These are phyloP conservation scores for Coranthus polyacanthus DNA, from an alignment of 2,797 vertebrate genomes.

Conservation along the genomic window DNA sequence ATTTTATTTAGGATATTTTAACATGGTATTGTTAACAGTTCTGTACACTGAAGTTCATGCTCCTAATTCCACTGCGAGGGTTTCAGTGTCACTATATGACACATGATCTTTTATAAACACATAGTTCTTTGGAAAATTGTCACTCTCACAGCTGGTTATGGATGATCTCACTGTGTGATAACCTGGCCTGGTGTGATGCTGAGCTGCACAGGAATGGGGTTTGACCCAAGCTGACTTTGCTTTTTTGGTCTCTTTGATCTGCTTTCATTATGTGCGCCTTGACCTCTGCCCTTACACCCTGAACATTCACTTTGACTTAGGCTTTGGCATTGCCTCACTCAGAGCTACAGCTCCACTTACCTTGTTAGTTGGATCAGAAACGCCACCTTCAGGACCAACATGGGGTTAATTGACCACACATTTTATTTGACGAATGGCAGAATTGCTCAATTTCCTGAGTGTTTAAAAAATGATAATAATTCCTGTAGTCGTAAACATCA, in stretches of 20 bases:
- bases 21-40: background rate
- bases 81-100: constrained; percentile 5
- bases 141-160: background rate
- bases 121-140: background rate
- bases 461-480: too few relatives aligned
- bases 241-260: constrained; percentile 39
- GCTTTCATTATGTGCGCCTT: constrained; percentile 29
- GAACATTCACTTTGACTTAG: constrained; percentile 45
- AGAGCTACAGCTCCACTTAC: constrained; percentile 18
- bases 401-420: background rate
- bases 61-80: background rate
- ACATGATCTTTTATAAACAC: background rate
- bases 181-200: constrained; percentile 14
- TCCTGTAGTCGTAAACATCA: too few relatives aligned
- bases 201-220: constrained; percentile 27
- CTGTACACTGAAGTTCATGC: background rate
- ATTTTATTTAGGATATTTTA: background rate
- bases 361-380: constrained; percentile 20
- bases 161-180: constrained; percentile 14
- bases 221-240: constrained; percentile 38
- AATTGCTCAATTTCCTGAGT: constrained; percentile 1
- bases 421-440: background rate
- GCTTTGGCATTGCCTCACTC: constrained; percentile 14
- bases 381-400: background rate
- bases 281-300: constrained; percentile 25